Evolutionary conservation across 2,888 invertebrate species (phyloP).

Genomic region (Noctuana brunneofusca): DNA sequence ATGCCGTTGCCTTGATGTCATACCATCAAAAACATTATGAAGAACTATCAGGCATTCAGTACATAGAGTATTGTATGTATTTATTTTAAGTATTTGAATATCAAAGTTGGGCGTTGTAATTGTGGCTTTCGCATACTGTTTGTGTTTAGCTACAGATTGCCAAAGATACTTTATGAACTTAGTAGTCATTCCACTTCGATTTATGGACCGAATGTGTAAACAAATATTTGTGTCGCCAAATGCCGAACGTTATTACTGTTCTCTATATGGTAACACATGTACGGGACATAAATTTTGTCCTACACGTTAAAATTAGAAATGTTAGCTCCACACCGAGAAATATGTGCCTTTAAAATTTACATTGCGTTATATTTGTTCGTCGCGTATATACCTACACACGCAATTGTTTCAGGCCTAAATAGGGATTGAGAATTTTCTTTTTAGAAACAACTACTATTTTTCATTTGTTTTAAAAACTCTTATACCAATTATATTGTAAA

Average conservation of each 20-base stretch:
- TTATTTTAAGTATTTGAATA: too few species aligned
- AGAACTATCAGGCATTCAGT: too few species aligned
- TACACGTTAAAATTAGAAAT: conserved; percentile 79
- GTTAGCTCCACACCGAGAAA: conserved; percentile 68
- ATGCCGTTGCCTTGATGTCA: too few species aligned
- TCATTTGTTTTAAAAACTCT: too few species aligned
- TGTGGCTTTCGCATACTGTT: neutral
- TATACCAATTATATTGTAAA: too few species aligned
- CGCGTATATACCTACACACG: neutral
- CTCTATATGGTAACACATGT: conserved; percentile 76
- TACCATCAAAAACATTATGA: too few species aligned
- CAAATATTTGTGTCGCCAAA: conserved; percentile 55
- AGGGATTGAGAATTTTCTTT: neutral
- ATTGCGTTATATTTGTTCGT: conserved; percentile 47
- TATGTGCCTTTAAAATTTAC: conserved; percentile 77
- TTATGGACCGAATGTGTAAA: conserved; percentile 43
- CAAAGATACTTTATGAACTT: conserved; percentile 20
- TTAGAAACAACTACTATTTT: too few species aligned
- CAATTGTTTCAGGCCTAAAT: neutral
- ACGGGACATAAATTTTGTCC: conserved; percentile 72
- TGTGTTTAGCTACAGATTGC: conserved; percentile 41
- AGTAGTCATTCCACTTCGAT: conserved; percentile 27
- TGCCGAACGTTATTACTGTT: conserved; percentile 68
- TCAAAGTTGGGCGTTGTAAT: neutral
- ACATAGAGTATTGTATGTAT: too few species aligned